These are phyloP conservation scores for Sylvietta virens DNA, from an alignment of 2,113 vertebrate genomes.

Conservation along the genomic window DNA sequence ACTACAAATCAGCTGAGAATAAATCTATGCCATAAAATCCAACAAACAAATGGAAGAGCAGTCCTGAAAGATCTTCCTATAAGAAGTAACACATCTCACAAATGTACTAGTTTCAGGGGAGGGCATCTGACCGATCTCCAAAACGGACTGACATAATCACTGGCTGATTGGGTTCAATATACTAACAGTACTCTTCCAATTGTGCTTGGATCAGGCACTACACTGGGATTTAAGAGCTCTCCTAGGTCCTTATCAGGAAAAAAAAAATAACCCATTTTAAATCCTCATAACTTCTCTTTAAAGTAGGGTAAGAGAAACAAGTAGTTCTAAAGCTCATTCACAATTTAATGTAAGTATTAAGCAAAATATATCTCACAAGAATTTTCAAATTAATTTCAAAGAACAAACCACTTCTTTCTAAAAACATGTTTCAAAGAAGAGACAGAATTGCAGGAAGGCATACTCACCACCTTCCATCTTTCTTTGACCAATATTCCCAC, in stretches of 20 bases:
- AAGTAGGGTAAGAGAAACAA: not conserved
- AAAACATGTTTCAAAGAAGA: not conserved
- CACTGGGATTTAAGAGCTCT: not conserved
- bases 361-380: not conserved
- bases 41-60: not conserved
- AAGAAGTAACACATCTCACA: not conserved
- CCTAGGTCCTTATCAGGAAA: not conserved
- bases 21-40: not conserved
- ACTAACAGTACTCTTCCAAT: not conserved
- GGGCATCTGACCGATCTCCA: not conserved
- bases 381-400: not conserved
- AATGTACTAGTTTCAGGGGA: not conserved
- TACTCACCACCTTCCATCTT: conserved; percentile 99
- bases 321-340: not conserved
- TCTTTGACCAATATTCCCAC: conserved; percentile 94
- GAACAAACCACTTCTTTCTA: not conserved
- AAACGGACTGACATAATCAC: not conserved
- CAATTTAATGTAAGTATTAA: not conserved
- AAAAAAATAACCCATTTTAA: not conserved
- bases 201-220: not conserved
- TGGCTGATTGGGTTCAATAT: not conserved
- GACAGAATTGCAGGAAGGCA: not conserved
- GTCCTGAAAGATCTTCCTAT: not conserved
- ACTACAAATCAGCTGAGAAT: not conserved
- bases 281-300: not conserved